These are phyloP conservation scores for Monochamus saltuarius DNA, from an alignment of 1,140 invertebrate species.

Conservation along the genomic window DNA sequence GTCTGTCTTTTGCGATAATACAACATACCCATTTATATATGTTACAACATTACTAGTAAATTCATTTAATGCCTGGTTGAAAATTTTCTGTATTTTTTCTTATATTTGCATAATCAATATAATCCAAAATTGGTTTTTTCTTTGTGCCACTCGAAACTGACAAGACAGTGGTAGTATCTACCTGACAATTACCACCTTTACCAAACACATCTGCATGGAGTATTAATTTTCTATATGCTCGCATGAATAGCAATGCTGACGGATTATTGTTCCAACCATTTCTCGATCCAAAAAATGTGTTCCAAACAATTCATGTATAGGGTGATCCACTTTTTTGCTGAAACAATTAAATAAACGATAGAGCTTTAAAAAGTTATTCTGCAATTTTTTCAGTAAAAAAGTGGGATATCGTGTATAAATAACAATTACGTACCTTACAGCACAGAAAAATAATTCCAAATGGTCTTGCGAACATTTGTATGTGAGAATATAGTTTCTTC, in stretches of 20 bases:
- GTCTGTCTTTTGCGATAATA: too few species aligned
- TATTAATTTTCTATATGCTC: conserved; percentile 5
- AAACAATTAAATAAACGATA: too few species aligned
- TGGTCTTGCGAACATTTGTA: conserved; percentile 1
- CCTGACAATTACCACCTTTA: conserved; percentile 5
- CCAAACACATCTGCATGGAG: conserved; percentile 1
- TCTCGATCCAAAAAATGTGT: conserved; percentile 3
- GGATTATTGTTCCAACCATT: conserved; percentile 17
- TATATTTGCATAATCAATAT: not conserved
- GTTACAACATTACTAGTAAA: not conserved
- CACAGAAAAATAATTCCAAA: conserved; percentile 2
- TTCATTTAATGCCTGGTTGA: conserved; percentile 1
- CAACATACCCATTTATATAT: conserved; percentile 3
- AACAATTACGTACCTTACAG: not conserved
- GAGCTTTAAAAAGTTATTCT: conserved; percentile 1
- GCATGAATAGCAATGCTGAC: conserved; percentile 7
- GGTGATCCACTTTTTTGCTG: too few species aligned
- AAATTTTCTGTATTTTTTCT: conserved; percentile 3
- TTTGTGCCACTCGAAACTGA: not conserved
- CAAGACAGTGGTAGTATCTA: conserved; percentile 4
- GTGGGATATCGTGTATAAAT: not conserved
- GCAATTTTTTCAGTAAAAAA: conserved; percentile 1
- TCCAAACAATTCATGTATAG: too few species aligned
- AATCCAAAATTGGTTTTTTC: not conserved
- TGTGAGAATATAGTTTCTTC: not conserved